Evolutionary conservation across 2,888 invertebrate species (phyloP), one percentile per base, ranked within the genome.

Genomic region (Blera fallax): DNA sequence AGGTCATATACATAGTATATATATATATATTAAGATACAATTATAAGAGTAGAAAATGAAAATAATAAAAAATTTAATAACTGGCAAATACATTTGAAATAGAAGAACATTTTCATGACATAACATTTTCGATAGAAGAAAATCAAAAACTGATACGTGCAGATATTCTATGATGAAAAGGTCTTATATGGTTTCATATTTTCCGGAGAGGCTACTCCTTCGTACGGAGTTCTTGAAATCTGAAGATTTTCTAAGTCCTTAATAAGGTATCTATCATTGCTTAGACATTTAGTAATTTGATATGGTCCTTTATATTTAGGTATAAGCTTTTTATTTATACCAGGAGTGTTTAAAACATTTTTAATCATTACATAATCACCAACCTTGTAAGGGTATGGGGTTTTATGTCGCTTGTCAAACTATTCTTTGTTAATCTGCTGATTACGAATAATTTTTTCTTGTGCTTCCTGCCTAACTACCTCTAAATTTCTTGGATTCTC

Each of bases 291-390:
- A 18, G 72, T 64, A n/a, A 88, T 50, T n/a, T 67, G 50, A 76
- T 87, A 88, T n/a, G 87, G 88, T 1, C 88, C 88, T 64, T 74
- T 77, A 76, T 73, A 88, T 72, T 87, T 88, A 7, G 88, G 82
- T 14, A 88, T 48, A 10, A 89, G 69, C 73, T 89, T 87, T 40
- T 79, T 85, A 29, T 85, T 87, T 14, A 64, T 40, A 14, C 81
- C 84, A 56, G 77, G 52, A 79, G 77, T 88, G 78, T 81, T 88
- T 62, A 87, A 88, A 43, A 78, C 52, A 77, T 89, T 88, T 60
- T 67, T 72, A 0, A 88, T 76, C 74, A 88, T 67, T 5, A 88
- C 88, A 64, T 83, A 87, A 54, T 81, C 69, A 21, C 84, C 34
- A 79, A 54, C 16, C 54, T 37, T 40, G 87, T 69, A 82, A 8